These are phyloP conservation scores for Coranthus polyacanthus DNA, from an alignment of 2,797 vertebrate species.

Conservation along the genomic window DNA sequence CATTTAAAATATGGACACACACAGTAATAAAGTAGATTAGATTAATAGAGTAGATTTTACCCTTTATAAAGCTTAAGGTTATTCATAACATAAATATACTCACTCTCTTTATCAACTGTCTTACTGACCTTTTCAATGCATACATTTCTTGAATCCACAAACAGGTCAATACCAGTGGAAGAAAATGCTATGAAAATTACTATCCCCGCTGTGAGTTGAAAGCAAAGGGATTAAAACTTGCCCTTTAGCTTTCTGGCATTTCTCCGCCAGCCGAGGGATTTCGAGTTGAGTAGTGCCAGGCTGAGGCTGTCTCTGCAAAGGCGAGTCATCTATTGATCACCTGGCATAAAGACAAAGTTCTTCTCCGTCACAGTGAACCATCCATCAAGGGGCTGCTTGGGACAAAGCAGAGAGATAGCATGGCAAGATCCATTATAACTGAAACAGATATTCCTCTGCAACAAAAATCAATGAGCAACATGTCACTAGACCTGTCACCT, in stretches of 20 bases:
- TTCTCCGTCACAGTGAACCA: slow-evolving; percentile 44
- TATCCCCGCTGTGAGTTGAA: slow-evolving; percentile 16
- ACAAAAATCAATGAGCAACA: slow-evolving; percentile 66
- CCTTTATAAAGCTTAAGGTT: slow-evolving; percentile 3
- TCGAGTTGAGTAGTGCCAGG: slow-evolving; percentile 34
- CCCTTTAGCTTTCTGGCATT: slow-evolving; percentile 55
- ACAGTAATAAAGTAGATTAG: slow-evolving; percentile 9
- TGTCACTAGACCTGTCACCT: slow-evolving; percentile 31
- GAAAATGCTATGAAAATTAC: slow-evolving; percentile 24
- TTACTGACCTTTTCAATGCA: slow-evolving; percentile 16
- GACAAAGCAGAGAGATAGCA: slow-evolving; percentile 46
- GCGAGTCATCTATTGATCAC: slow-evolving; percentile 66
- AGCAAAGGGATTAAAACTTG: slow-evolving; percentile 39
- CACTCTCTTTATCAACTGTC: neutral
- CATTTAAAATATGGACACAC: neutral
- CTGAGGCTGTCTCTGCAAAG: slow-evolving; percentile 40
- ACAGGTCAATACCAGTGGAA: slow-evolving; percentile 15
- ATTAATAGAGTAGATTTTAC: neutral
- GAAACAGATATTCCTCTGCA: slow-evolving; percentile 72
- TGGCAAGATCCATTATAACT: slow-evolving; percentile 65
- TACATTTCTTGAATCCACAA: slow-evolving; percentile 23
- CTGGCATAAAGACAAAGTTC: slow-evolving; percentile 64
- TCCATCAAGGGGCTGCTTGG: slow-evolving; percentile 65
- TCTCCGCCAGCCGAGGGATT: slow-evolving; percentile 34
- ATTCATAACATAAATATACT: neutral